phyloP scores from a whole-genome alignment of 2,888 invertebrate genomes.

The Microchrysa polita region DNA sequence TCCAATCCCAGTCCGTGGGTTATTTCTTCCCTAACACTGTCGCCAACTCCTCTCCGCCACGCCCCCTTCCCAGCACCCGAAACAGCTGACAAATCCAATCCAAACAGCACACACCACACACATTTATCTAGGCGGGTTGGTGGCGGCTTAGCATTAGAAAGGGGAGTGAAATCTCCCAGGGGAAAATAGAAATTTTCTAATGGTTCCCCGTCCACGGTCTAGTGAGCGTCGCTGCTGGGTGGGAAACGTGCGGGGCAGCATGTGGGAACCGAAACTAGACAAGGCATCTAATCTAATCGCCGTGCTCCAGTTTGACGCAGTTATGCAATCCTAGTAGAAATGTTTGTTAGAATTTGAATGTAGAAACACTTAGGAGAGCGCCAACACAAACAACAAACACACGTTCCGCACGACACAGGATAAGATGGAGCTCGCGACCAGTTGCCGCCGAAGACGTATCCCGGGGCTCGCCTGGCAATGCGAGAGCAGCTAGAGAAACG shows the following conservation, averaged over 20 bases:
- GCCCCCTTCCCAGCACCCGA: constrained; percentile 1
- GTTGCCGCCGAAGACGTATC: no score
- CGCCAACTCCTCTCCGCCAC: no score
- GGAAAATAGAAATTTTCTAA: constrained; percentile 44
- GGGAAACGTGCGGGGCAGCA: neutral
- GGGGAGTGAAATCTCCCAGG: constrained; percentile 22
- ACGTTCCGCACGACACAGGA: neutral
- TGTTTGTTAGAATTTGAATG: constrained; percentile 59
- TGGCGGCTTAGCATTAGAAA: constrained; percentile 21
- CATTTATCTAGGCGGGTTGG: neutral
- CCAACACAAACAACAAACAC: neutral
- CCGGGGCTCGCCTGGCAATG: neutral
- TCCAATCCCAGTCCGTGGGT: no score
- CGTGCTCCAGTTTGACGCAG: constrained; percentile 53
- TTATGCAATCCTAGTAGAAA: constrained; percentile 63
- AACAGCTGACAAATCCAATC: neutral
- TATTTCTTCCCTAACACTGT: neutral
- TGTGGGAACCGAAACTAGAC: constrained; percentile 16
- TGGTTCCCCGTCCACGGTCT: constrained; percentile 36
- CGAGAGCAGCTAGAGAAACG: neutral
- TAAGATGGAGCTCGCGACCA: no score
- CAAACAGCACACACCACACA: no score
- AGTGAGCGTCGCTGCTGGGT: neutral
- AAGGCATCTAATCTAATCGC: constrained; percentile 44
- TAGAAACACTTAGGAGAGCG: constrained; percentile 45